Evolutionary conservation across 2,113 vertebrate species (phyloP).

Genomic region (Gracilinanus agilis): DNA sequence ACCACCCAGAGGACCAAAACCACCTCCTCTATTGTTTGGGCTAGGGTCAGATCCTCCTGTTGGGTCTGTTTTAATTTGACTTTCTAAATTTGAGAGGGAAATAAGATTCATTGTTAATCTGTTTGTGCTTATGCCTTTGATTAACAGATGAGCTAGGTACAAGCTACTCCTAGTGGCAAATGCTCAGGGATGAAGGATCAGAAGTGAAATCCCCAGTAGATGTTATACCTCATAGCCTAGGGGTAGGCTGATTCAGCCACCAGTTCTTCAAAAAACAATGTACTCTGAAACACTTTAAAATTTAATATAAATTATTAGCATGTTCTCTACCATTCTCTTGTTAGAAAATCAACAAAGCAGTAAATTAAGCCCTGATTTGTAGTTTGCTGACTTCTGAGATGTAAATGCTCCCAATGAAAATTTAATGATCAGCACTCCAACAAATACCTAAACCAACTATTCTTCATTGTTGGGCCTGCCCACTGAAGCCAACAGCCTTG

Average conservation of each 20-base stretch:
- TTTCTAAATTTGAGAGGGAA: background rate
- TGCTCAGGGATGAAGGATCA: background rate
- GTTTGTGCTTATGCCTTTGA: background rate
- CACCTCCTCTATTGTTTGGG: background rate
- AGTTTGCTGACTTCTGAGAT: background rate
- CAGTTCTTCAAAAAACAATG: background rate
- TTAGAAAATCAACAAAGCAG: background rate
- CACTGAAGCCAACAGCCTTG: background rate
- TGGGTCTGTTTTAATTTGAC: background rate
- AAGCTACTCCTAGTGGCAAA: background rate
- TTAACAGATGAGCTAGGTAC: background rate
- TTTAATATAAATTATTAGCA: background rate
- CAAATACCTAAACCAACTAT: background rate
- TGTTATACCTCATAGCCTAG: background rate
- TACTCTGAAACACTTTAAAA: background rate
- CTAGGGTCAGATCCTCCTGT: background rate
- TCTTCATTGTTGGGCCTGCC: background rate
- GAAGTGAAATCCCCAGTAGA: background rate
- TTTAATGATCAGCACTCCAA: background rate
- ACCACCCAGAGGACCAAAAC: background rate
- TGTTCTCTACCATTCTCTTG: background rate
- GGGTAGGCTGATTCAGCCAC: background rate
- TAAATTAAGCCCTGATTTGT: background rate
- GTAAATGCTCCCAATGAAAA: background rate
- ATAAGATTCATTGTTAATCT: background rate